Percentiles rank a stretch among this genome's conserved stretches.
Evolutionary conservation across 2,888 invertebrate species (phyloP).

Genomic region (Troides aeacus): DNA sequence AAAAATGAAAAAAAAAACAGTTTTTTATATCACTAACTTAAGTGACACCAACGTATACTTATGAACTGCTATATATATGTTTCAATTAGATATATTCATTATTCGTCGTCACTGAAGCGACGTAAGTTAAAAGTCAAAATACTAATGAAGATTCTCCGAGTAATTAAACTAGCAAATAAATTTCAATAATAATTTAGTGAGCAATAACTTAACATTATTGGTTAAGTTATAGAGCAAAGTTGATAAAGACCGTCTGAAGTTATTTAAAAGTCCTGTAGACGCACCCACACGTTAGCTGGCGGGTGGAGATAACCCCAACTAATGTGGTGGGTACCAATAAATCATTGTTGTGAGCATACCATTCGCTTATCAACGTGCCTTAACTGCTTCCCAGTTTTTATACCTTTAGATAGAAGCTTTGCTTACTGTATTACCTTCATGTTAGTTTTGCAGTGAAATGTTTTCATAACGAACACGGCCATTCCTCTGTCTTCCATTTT

Average conservation of each 20-base stretch:
- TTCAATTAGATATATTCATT: too few species aligned
- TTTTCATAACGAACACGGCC: neutral
- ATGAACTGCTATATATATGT: too few species aligned
- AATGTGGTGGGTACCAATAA: slow-evolving; percentile 24
- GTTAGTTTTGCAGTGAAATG: neutral
- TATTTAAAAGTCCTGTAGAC: slow-evolving; percentile 24
- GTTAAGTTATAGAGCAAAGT: slow-evolving; percentile 15
- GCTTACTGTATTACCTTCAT: neutral
- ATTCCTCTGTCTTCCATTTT: neutral
- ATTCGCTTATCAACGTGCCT: slow-evolving; percentile 20
- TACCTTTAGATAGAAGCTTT: slow-evolving; percentile 4
- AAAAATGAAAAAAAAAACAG: neutral
- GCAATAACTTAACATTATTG: slow-evolving; percentile 5
- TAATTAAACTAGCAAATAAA: neutral
- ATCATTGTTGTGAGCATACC: slow-evolving; percentile 25
- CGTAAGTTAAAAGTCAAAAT: neutral
- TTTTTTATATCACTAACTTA: neutral
- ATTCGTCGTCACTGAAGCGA: neutral
- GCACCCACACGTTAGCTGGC: slow-evolving; percentile 19
- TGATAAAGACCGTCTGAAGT: slow-evolving; percentile 23
- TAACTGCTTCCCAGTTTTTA: slow-evolving; percentile 25
- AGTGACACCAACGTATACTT: too few species aligned
- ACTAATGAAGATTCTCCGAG: neutral
- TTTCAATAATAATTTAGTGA: slow-evolving; percentile 1
- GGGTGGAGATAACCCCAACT: slow-evolving; percentile 25